Evolutionary conservation across 1,140 invertebrate species (phyloP), one percentile per base, ranked within the genome.

Genomic region (Plutomurus gul): DNA sequence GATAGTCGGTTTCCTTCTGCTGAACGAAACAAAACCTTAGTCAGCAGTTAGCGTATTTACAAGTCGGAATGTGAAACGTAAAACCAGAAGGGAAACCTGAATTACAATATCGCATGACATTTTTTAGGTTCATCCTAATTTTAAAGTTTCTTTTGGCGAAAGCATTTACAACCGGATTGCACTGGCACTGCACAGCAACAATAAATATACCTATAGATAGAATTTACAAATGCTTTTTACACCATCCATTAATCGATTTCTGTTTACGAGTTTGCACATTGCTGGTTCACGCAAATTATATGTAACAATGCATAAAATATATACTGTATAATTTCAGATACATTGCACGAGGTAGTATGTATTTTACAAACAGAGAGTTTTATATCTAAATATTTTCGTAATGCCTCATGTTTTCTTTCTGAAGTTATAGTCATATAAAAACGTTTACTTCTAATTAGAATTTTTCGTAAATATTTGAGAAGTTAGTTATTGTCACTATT

Each of bases 111-210:
- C 56, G 56, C 56, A 65, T 65, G 56, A 65, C 56, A 65, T 65
- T 65, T 65, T 65, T 65, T 65, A n/a, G 56, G 56, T 65, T 65
- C 56, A 65, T 65, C 56, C 56, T 65, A 65, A 65, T 65, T 65
- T 65, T 25, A 30, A 65, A 65, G 30, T 65, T 65, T 65, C 25
- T 20, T 65, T 65, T 16, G 20, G 47, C 20, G 47, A 51, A 51
- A 3, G 39, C 2, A 43, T 7, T 13, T 43, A 43, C 11, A 13
- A 8, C 2, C 7, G 7, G 7, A 10, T 13, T n/a, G n/a, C 39
- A 43, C 11, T 43, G 7, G 7, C 11, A 43, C 39, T 3, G 39
- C 39, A 43, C 2, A 3, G n/a, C 39, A 43, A n/a, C 7, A 43
- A 13, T 7, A 13, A 43, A 1, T 43, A 43, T 3, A 43, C 7